phyloP scores from a whole-genome alignment of 2,888 invertebrate species.

The Caenorhabditis sp. region DNA sequence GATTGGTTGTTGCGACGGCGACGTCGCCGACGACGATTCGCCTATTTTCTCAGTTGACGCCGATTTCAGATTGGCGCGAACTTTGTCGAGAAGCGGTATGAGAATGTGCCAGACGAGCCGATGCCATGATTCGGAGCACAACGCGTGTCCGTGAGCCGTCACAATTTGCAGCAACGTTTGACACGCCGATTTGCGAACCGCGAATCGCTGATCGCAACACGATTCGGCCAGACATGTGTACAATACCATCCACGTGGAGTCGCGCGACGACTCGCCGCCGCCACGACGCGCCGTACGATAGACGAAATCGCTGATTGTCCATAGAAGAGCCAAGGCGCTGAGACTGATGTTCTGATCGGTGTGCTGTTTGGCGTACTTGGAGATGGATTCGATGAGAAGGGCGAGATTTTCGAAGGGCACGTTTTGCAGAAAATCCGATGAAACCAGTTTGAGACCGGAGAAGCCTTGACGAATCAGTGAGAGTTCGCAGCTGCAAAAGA shows the following conservation, averaged over 20 bases:
- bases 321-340: slow-evolving; percentile 92
- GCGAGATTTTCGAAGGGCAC: slow-evolving; percentile 88
- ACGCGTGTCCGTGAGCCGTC: slow-evolving; percentile 80
- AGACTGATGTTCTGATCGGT: slow-evolving; percentile 95
- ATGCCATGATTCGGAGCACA: slow-evolving; percentile 76
- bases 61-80: slow-evolving; percentile 75
- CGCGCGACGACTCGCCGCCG: slow-evolving; percentile 14
- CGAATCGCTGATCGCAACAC: slow-evolving; percentile 92
- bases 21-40: slow-evolving; percentile 74
- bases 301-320: slow-evolving; percentile 95
- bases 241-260: slow-evolving; percentile 65
- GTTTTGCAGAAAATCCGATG: slow-evolving; percentile 87
- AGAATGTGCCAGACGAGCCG: slow-evolving; percentile 93
- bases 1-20: too few species aligned
- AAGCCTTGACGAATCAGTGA: slow-evolving; percentile 78
- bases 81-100: slow-evolving; percentile 92
- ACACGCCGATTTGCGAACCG: slow-evolving; percentile 88
- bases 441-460: slow-evolving; percentile 92
- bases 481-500: slow-evolving; percentile 77
- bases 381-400: slow-evolving; percentile 81
- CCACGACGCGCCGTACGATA: slow-evolving; percentile 52
- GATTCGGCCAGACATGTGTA: slow-evolving; percentile 75
- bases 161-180: slow-evolving; percentile 97
- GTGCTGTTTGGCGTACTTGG: slow-evolving; percentile 93
- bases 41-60: slow-evolving; percentile 71